Conservation (phyloP, 2,113 vertebrate genomes). For the Bothrops jararaca region DNA sequence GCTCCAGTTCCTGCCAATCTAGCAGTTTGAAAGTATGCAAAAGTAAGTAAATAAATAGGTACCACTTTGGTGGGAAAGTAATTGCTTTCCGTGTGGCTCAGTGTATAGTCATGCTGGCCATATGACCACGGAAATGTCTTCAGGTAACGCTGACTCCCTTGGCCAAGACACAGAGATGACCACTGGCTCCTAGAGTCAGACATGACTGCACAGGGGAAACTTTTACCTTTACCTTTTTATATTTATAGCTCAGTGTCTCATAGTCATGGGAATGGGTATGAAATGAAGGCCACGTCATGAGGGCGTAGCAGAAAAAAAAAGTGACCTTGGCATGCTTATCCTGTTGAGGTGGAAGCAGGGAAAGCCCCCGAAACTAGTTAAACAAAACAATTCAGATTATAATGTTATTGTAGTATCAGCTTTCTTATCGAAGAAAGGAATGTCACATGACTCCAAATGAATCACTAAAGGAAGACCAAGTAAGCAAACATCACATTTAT, state of each 20-base stretch:
- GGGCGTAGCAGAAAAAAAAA: not conserved
- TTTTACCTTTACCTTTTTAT: not conserved
- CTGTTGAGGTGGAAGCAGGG: not conserved
- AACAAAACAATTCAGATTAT: not conserved
- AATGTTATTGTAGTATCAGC: not conserved
- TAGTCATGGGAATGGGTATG: not conserved
- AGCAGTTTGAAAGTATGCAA: not conserved
- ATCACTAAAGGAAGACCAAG: constrained; percentile 3
- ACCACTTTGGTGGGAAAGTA: not conserved
- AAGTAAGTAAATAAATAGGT: not conserved
- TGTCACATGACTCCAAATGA: constrained; percentile 23
- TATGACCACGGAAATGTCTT: not conserved
- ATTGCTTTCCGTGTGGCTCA: not conserved
- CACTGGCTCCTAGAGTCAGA: not conserved
- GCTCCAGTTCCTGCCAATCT: not conserved
- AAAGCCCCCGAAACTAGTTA: not conserved
- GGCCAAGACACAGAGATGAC: not conserved
- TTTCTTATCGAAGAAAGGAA: not conserved
- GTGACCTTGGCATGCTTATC: not conserved
- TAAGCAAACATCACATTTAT: not conserved
- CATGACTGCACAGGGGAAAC: not conserved
- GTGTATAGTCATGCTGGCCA: not conserved
- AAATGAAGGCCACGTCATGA: not conserved
- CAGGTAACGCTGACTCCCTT: too few relatives aligned
- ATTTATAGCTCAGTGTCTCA: not conserved